Conservation (phyloP, 2,797 vertebrate species). For the Takifugu ocellatus region DNA sequence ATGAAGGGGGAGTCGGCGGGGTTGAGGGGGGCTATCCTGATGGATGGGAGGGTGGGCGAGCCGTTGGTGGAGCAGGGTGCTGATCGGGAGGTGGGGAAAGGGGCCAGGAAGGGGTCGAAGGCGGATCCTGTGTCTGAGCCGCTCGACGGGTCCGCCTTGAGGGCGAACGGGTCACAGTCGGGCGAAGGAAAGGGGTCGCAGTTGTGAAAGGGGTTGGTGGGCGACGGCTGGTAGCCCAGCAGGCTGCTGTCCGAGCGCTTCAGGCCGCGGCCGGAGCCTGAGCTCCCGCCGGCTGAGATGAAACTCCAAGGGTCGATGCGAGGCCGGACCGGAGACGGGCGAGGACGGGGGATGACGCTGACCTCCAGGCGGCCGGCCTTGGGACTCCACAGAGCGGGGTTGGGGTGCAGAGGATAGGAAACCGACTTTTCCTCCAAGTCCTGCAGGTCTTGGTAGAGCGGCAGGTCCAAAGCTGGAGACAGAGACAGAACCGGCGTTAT, state of each 20-base stretch:
- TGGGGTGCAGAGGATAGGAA: conserved; percentile 59
- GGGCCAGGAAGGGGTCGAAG: conserved; percentile 75
- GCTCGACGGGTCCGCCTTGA: conserved; percentile 62
- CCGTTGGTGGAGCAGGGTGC: conserved; percentile 78
- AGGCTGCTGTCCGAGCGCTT: conserved; percentile 51
- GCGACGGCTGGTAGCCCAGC: conserved; percentile 69
- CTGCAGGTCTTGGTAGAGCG: conserved; percentile 75
- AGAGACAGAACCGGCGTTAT: conserved; percentile 6
- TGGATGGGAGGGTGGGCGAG: conserved; percentile 73
- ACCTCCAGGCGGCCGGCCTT: conserved; percentile 80
- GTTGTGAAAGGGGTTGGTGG: conserved; percentile 77
- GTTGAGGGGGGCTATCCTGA: conserved; percentile 67
- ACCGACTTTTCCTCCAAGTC: conserved; percentile 68
- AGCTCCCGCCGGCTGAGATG: conserved; percentile 73
- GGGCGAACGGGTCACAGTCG: conserved; percentile 76
- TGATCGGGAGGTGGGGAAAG: conserved; percentile 74
- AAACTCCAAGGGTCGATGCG: conserved; percentile 92
- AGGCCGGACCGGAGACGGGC: conserved; percentile 82
- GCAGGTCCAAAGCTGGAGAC: conserved; percentile 73
- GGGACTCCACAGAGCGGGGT: conserved; percentile 77
- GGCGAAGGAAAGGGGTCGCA: conserved; percentile 76
- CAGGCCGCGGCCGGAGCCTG: conserved; percentile 35
- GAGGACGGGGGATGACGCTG: conserved; percentile 81
- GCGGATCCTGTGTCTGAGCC: conserved; percentile 48
- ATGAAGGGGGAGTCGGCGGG: conserved; percentile 71